Base-by-base conservation (phyloP, 1,140 invertebrate genomes). In the Drosophila truncata region DNA sequence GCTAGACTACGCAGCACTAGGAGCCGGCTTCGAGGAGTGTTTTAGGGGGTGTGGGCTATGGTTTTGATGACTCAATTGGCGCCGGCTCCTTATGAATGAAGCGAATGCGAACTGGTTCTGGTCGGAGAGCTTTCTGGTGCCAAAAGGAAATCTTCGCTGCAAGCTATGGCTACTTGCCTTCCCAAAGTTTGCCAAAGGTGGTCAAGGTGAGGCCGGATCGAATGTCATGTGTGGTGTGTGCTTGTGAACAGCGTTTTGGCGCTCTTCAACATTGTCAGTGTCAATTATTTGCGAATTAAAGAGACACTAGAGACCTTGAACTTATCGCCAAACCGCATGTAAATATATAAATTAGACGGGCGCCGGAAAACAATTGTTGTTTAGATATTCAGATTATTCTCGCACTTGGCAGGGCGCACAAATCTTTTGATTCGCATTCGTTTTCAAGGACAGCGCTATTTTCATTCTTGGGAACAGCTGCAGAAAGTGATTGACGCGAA, bases 101-200 rank as follows among this genome's bases (percentile, higher is more conserved):
- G 46, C 70, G 82, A 80, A 39, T 29, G 59, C 49, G 37, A 79
- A 79, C 79, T 79, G 70, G 82, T 84, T 78, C 11, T 33, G 29
- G 29, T 20, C 18, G 50, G 50, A 8, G 33, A 61, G 57, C 61
- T 82, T 27, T 66, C 50, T 29, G 57, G 46, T 83, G 78, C 64
- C 70, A 87, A 87, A 87, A 90, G 84, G 84, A 87, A 87, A 87
- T 90, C 80, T 80, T 87, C 52, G 66, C 76, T 44, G 67, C 47
- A 35, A 88, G 52, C 33, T 23, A 23, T 31, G 16, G 76, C 67
- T 66, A 88, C 84, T 87, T 78, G 84, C 84, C 80, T 87, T 80
- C 77, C 67, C 49, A 49, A 59, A 59, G 41, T 33, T 59, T 70
- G 75, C 71, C 14, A 54, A 88, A 88, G 70, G 73, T 39, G 83